These are phyloP conservation scores for Aspidiotus destructor DNA, from an alignment of 2,888 invertebrate species.

Conservation along the genomic window DNA sequence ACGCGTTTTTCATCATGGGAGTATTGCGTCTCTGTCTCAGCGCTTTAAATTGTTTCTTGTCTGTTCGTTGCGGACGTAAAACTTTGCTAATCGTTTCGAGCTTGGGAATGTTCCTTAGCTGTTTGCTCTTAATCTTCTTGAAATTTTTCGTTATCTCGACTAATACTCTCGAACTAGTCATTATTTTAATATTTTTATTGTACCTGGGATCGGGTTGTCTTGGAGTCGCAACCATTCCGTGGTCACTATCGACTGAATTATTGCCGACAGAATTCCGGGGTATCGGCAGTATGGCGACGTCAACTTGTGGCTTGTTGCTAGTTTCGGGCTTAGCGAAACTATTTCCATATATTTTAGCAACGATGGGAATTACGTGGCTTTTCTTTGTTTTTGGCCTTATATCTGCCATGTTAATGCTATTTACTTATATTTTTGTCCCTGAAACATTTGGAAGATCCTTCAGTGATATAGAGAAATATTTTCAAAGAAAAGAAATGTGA, in stretches of 20 bases:
- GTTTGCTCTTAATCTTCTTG: too few species aligned
- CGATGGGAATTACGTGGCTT: conserved; percentile 43
- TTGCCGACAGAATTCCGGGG: conserved; percentile 48
- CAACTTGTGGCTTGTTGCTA: conserved; percentile 48
- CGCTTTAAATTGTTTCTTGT: too few species aligned
- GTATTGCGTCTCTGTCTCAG: too few species aligned
- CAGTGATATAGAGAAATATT: conserved; percentile 45
- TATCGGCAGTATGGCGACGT: conserved; percentile 46
- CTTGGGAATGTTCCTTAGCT: too few species aligned
- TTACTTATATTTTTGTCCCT: conserved; percentile 48
- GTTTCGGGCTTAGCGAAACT: conserved; percentile 49
- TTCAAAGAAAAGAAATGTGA: not conserved
- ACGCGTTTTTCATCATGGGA: too few species aligned
- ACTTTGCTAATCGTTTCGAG: too few species aligned
- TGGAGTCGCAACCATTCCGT: conserved; percentile 50
- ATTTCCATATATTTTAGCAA: conserved; percentile 45
- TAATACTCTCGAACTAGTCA: conserved; percentile 40
- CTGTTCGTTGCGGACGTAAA: too few species aligned
- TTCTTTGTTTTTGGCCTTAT: conserved; percentile 47
- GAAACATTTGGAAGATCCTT: conserved; percentile 52
- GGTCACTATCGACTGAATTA: conserved; percentile 50
- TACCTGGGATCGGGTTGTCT: conserved; percentile 49
- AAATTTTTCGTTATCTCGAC: too few species aligned
- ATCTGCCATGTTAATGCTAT: conserved; percentile 44
- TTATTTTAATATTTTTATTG: conserved; percentile 45